A percentile compares a stretch with the other conserved stretches of the same genome.
These are phyloP conservation scores for Patella vulgata DNA, from an alignment of 1,140 invertebrate species.

Conservation along the genomic window DNA sequence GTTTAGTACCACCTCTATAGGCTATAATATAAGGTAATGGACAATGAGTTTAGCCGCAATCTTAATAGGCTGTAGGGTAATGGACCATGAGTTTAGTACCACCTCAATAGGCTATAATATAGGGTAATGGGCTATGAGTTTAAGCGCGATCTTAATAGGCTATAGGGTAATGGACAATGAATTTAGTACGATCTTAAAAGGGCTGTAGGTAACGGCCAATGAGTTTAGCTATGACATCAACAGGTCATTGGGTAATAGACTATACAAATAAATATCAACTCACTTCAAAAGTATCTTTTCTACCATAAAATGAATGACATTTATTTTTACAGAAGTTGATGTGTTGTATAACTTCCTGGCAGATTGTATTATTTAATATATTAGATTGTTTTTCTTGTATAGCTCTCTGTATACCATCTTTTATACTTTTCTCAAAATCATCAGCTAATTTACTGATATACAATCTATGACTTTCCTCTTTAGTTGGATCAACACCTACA, in stretches of 20 bases:
- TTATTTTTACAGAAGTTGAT: slow-evolving; percentile 48
- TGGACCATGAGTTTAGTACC: too few species aligned
- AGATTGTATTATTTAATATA: slow-evolving; percentile 13
- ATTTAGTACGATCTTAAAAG: too few species aligned
- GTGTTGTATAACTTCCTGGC: slow-evolving; percentile 47
- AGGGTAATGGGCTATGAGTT: too few species aligned
- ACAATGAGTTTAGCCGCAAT: too few species aligned
- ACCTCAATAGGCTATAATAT: too few species aligned
- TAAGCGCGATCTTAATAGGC: too few species aligned
- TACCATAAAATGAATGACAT: slow-evolving; percentile 40
- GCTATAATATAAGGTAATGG: too few species aligned
- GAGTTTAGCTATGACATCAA: not conserved
- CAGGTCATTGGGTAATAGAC: not conserved
- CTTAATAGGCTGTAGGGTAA: too few species aligned
- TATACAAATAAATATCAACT: not conserved
- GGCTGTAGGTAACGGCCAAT: too few species aligned
- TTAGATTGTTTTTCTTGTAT: slow-evolving; percentile 19
- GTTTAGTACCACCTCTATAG: too few species aligned
- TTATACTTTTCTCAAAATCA: slow-evolving; percentile 41
- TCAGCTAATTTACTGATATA: slow-evolving; percentile 42
- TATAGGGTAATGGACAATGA: too few species aligned
- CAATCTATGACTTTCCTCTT: slow-evolving; percentile 29
- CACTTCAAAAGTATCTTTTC: slow-evolving; percentile 43
- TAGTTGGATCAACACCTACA: slow-evolving; percentile 46
- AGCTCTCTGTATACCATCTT: slow-evolving; percentile 30